Base-by-base conservation (phyloP, 1,140 invertebrate species). In the Theocolax elegans region DNA sequence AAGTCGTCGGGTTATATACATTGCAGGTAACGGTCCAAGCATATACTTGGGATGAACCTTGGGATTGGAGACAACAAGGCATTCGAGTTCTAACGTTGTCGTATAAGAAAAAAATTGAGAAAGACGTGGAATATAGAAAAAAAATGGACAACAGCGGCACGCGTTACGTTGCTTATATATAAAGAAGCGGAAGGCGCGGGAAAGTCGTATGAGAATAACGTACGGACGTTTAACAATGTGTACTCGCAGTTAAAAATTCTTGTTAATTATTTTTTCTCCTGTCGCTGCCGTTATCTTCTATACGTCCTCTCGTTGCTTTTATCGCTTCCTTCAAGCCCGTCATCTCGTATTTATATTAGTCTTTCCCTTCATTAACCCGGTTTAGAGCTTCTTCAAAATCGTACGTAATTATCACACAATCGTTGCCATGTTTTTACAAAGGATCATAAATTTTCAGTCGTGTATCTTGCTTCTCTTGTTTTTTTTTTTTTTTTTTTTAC, bases 201-300 rank as follows among this genome's bases (percentile, higher is more conserved):
- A 67, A 67, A 67, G 54, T 59, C 65, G 27, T 67, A 65, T 29
- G 60, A 64, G 60, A 64, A 71, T 35, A 35, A 35, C 58, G 49
- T 31, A 17, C 38, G 51, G 42, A 46, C 56, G 25, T 54, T 69
- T 69, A 63, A 69, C 68, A 71, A 71, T 71, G 68, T 64, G 44
- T 71, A 64, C 64, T 31, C 68, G 44, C 68, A 64, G 68, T 64
- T 71, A 64, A 35, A n/a, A 71, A 71, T 64, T 71, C 68, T 71
- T 64, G 60, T 63, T 70, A 59, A 56, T 71, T 65, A 59, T 58
- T 64, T 69, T n/a, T 40, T 54, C 49, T 68, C n/a, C 54, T 42
- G 42, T 44, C 63, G n/a, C 40, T 25, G 15, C 21, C 13, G 48
- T 38, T 48, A 9, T 31, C 21, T 48, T 62, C 59, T 48, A 4